phyloP scores from a whole-genome alignment of 2,888 invertebrate genomes.

The Epistrophe grossulariae region DNA sequence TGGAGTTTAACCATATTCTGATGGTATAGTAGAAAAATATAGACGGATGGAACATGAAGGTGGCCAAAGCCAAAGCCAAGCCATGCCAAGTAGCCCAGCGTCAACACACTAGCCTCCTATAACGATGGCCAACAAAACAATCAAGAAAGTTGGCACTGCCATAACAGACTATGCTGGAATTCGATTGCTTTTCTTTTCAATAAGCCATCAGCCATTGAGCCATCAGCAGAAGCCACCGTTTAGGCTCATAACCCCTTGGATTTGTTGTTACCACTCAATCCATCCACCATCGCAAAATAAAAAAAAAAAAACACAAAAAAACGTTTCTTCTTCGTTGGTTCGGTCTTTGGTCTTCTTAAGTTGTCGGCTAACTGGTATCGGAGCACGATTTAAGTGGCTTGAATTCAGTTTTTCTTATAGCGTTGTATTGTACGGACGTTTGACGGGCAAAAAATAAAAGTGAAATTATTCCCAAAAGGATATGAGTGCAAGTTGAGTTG shows the following conservation, averaged over 20 bases:
- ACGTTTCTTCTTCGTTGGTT: conserved; percentile 28
- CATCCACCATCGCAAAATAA: conserved; percentile 23
- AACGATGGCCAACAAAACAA: conserved; percentile 75
- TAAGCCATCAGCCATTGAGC: conserved; percentile 65
- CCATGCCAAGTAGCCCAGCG: conserved; percentile 34
- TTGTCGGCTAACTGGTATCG: conserved; percentile 65
- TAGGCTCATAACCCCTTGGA: conserved; percentile 67
- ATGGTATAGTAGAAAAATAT: conserved; percentile 43
- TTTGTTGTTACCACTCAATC: conserved; percentile 58
- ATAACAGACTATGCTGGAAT: conserved; percentile 74
- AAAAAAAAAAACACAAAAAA: not conserved
- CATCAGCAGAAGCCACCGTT: conserved; percentile 63
- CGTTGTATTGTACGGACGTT: conserved; percentile 74
- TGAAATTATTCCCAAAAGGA: conserved; percentile 74
- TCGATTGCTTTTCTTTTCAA: conserved; percentile 76
- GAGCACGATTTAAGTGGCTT: conserved; percentile 70
- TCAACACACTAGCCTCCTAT: conserved; percentile 72
- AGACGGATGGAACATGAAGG: conserved; percentile 73
- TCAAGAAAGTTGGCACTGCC: conserved; percentile 75
- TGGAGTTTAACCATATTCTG: conserved; percentile 60
- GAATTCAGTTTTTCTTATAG: conserved; percentile 74
- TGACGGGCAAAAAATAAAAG: conserved; percentile 72
- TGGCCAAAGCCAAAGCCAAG: conserved; percentile 58
- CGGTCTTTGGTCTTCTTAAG: conserved; percentile 36
- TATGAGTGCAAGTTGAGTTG: conserved; percentile 54